Percentiles rank a stretch among this genome's conserved stretches.
phyloP scores from a whole-genome alignment of 2,797 vertebrate species.

The Neosilurus mollespiculum region DNA sequence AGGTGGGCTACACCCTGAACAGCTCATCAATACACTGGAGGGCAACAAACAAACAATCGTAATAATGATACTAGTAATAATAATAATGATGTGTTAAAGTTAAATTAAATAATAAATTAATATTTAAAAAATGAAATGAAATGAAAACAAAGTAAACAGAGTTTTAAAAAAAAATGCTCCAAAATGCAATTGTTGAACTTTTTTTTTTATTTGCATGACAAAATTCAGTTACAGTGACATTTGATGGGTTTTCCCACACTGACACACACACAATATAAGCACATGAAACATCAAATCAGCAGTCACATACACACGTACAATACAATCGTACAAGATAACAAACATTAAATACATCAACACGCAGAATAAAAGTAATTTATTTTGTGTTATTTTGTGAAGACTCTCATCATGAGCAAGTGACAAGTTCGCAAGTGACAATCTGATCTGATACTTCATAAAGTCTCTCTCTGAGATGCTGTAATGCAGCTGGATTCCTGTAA shows the following conservation, averaged over 20 bases:
- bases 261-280: neutral
- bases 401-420: neutral
- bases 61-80: too few relatives aligned
- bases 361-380: neutral
- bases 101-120: too few relatives aligned
- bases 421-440: constrained; percentile 59
- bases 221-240: neutral
- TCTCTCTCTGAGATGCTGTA: constrained; percentile 63
- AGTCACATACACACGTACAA: neutral
- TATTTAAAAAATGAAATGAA: too few relatives aligned
- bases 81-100: too few relatives aligned
- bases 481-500: constrained; percentile 69
- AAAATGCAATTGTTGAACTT: neutral
- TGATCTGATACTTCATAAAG: constrained; percentile 66
- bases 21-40: too few relatives aligned
- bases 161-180: neutral
- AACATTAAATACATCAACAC: neutral
- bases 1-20: too few relatives aligned
- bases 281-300: neutral
- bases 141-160: too few relatives aligned
- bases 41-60: too few relatives aligned
- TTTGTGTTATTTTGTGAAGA: constrained; percentile 25
- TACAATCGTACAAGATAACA: neutral
- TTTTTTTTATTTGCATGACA: neutral
- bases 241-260: neutral